A percentile compares a stretch with the other conserved stretches of the same genome.
These are phyloP conservation scores for Drosophila greeni DNA, from an alignment of 2,888 invertebrate genomes.

Conservation along the genomic window DNA sequence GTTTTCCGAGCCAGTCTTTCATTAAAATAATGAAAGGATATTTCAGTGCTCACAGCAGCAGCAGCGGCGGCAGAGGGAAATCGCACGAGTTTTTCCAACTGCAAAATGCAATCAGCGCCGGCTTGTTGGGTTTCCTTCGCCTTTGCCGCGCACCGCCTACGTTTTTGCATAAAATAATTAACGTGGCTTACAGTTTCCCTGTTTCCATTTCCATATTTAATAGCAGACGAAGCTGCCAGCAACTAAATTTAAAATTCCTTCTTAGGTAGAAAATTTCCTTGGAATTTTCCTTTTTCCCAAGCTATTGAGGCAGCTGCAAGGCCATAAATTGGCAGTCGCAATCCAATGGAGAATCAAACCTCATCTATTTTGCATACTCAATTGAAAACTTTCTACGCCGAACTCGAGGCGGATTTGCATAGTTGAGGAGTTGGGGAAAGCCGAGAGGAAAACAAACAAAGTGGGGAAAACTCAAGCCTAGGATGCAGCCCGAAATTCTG, in stretches of 20 bases:
- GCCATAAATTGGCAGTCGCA: constrained; percentile 25
- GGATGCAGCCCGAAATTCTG: constrained; percentile 15
- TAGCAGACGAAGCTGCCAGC: constrained; percentile 5
- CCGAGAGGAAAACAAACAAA: constrained; percentile 4
- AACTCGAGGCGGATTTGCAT: constrained; percentile 34
- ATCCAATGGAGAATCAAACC: constrained; percentile 26
- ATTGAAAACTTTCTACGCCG: constrained; percentile 48
- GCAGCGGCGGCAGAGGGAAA: constrained; percentile 5
- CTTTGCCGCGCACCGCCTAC: not conserved
- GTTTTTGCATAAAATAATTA: constrained; percentile 64
- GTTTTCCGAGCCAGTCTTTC: constrained; percentile 46
- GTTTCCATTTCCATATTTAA: constrained; percentile 63
- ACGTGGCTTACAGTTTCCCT: constrained; percentile 54
- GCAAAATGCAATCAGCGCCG: constrained; percentile 64
- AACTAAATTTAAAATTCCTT: constrained; percentile 19
- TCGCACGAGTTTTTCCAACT: constrained; percentile 33
- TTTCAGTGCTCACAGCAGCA: constrained; percentile 14
- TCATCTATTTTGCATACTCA: constrained; percentile 42
- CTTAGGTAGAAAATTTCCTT: not conserved
- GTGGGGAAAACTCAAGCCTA: not conserved
- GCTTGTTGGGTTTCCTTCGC: constrained; percentile 48
- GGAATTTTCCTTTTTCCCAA: constrained; percentile 4
- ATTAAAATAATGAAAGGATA: constrained; percentile 67
- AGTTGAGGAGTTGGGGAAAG: constrained; percentile 11
- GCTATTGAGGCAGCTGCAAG: constrained; percentile 9